Base-by-base conservation (phyloP, 2,113 vertebrate genomes). In the Butastur rufipennis region DNA sequence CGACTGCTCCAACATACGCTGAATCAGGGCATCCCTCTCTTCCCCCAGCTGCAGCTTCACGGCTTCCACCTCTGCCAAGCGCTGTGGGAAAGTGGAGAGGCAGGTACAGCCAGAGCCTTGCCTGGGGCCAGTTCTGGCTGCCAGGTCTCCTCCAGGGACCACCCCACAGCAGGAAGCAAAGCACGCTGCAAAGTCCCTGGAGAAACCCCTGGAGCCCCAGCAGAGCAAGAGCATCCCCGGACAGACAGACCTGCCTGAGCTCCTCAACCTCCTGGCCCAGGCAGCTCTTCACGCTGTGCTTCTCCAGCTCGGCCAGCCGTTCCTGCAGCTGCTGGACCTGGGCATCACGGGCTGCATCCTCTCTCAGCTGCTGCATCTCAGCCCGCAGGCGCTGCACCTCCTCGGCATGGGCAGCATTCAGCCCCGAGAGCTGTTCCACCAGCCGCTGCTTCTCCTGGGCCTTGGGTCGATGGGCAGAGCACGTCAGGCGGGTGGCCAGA, bases 361-460 rank as follows among this genome's bases (percentile, higher is more conserved):
- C 83, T 47, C 5, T 47, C 70, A 94, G 36, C 43, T 16, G 93
- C 96, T 17, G 71, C 47, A 98, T 38, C 16, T 86, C 95, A 0
- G 53, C 81, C 73, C 31, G 94, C 91, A 98, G 95, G 55, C 90
- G 59, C n/a, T 94, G 97, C 92, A 98, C 68, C 97, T 98, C 98
- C 9, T 81, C 27, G 0, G 59, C 9, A 4, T 98, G 83, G 53
- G 98, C 87, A 48, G 96, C 84, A 2, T 90, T 96, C 79, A 98
- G 97, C 3, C 58, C 42, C 1, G 20, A 79, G 47, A 99, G 97
- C 58, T 96, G 96, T 67, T 98, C 98, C n/a, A 48, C 97, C 61
- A 98, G 88, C 42, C 66, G 86, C 21, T 95, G 94, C 7, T 97
- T 95, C 93, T 98, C 97, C 86, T 97, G 97, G 81, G 96, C 96